phyloP scores from a whole-genome alignment of 2,797 vertebrate species.

The Pelodytes ibericus region DNA sequence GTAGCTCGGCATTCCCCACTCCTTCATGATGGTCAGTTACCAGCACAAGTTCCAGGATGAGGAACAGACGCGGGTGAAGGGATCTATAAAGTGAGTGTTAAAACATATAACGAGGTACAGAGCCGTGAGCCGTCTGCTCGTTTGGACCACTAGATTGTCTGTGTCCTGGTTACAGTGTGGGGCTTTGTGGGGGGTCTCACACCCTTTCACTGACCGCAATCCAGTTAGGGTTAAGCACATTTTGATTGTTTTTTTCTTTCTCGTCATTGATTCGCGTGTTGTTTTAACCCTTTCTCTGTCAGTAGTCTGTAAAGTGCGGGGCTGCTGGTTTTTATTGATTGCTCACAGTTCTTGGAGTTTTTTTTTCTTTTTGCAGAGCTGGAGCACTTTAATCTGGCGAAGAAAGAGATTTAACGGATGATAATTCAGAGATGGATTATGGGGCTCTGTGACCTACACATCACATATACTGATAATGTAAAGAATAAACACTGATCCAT shows the following conservation, averaged over 20 bases:
- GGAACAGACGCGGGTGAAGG: slow-evolving; percentile 94
- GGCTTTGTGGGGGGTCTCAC: too few species aligned
- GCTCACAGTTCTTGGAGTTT: neutral
- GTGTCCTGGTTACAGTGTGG: too few species aligned
- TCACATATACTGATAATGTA: too few species aligned
- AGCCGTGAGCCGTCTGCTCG: too few species aligned
- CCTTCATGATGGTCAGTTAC: slow-evolving; percentile 94
- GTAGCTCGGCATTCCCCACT: slow-evolving; percentile 95
- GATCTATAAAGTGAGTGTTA: slow-evolving; percentile 90
- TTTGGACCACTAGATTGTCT: too few species aligned
- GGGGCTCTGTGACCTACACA: too few species aligned
- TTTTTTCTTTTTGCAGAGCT: neutral
- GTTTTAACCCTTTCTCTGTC: slow-evolving; percentile 31
- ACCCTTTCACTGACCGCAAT: slow-evolving; percentile 17
- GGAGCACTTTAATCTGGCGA: too few species aligned
- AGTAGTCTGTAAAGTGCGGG: slow-evolving; percentile 14
- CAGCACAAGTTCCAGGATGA: slow-evolving; percentile 99
- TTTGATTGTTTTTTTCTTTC: slow-evolving; percentile 31
- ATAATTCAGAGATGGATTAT: too few species aligned
- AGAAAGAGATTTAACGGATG: too few species aligned
- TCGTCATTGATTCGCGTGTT: slow-evolving; percentile 29
- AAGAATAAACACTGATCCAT: too few species aligned
- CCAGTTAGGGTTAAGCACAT: slow-evolving; percentile 43
- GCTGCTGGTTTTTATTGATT: slow-evolving; percentile 30
- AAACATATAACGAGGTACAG: neutral